Conservation (phyloP, 2,113 vertebrate genomes). For the Psammodynastes pulverulentus region DNA sequence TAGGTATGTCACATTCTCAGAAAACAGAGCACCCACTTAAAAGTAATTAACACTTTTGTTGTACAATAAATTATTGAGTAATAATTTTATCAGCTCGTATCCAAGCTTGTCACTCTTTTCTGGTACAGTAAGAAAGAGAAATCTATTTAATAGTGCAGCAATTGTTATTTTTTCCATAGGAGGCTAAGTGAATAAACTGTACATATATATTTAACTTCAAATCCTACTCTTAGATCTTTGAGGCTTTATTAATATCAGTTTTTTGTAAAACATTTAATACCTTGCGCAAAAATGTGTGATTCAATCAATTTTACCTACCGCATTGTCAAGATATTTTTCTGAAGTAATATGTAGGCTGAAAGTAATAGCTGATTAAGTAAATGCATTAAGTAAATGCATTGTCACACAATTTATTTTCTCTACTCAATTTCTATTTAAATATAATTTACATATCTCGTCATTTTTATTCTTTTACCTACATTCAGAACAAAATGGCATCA, state of each 20-base stretch:
- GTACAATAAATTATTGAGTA: not conserved
- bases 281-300: not conserved
- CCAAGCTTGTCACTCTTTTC: not conserved
- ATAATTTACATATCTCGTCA: not conserved
- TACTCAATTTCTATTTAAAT: not conserved
- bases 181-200: not conserved
- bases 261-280: not conserved
- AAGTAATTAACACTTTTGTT: not conserved
- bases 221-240: not conserved
- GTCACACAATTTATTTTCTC: not conserved
- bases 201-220: not conserved
- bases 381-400: not conserved
- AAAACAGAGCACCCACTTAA: not conserved
- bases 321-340: not conserved
- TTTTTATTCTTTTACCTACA: not conserved
- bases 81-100: not conserved
- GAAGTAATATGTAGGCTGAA: not conserved
- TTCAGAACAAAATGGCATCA: not conserved
- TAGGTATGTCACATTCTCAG: not conserved
- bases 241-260: not conserved
- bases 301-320: not conserved
- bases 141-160: not conserved
- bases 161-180: not conserved
- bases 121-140: not conserved
- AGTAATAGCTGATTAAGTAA: not conserved